Conservation (phyloP, 2,113 vertebrate species). For the Poecile atricapillus region DNA sequence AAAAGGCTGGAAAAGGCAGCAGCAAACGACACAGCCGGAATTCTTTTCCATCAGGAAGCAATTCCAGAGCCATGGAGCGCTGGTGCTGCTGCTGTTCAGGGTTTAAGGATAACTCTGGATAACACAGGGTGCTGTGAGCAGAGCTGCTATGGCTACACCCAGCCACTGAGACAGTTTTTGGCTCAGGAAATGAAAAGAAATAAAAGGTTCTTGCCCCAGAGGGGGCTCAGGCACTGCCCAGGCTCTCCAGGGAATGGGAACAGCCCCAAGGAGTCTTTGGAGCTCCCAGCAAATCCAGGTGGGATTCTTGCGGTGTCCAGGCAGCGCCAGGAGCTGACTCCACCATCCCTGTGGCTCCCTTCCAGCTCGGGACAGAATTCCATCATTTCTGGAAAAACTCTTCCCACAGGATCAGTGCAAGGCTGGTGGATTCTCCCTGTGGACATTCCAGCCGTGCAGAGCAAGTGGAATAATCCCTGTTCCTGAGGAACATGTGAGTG, state of each 20-base stretch:
- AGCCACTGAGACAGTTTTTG: neutral
- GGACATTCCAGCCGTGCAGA: rapidly evolving
- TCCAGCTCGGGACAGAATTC: rapidly evolving
- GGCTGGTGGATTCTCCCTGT: neutral
- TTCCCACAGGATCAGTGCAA: neutral
- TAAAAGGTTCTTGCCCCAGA: neutral
- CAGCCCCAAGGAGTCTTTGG: neutral
- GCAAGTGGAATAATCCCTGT: neutral
- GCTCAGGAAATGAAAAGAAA: neutral
- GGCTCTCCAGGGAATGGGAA: neutral
- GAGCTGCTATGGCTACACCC: neutral
- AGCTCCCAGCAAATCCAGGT: neutral
- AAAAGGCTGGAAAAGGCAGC: neutral
- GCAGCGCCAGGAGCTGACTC: neutral
- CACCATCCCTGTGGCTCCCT: neutral
- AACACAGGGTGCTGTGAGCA: rapidly evolving
- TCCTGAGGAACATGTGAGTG: neutral
- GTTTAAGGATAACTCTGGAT: rapidly evolving
- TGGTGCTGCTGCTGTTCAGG: neutral
- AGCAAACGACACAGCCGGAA: neutral
- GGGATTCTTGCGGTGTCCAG: neutral
- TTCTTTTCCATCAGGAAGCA: neutral
- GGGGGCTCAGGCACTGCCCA: neutral
- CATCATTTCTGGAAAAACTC: neutral
- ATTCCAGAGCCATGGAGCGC: neutral